Conservation (phyloP, 1,140 invertebrate genomes). For the Ditylenchus dipsaci region DNA sequence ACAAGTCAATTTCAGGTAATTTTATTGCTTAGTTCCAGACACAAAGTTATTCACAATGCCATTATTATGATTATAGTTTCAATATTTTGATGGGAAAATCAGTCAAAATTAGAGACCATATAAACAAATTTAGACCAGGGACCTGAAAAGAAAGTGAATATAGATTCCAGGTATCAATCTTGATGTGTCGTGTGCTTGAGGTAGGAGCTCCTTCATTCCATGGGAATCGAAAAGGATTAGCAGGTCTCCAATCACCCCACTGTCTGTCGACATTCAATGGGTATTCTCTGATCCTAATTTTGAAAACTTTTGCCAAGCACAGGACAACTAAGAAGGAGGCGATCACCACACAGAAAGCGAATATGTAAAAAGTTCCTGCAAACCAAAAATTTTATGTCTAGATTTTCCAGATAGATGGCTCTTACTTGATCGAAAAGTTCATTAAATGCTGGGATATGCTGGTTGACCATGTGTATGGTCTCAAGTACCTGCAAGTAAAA, state of each 20-base stretch:
- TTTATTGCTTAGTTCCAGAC: no score
- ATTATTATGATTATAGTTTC: no score
- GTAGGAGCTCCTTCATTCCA: conserved; percentile 18
- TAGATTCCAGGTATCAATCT: background rate
- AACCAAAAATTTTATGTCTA: conserved; percentile 6
- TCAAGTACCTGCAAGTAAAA: conserved; percentile 22
- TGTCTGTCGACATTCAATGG: conserved; percentile 39
- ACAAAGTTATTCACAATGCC: no score
- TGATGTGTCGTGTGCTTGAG: background rate
- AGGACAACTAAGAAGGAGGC: conserved; percentile 37
- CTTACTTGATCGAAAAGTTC: conserved; percentile 49
- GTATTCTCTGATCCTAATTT: conserved; percentile 34
- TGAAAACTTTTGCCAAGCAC: conserved; percentile 35
- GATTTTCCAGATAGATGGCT: background rate
- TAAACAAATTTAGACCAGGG: background rate
- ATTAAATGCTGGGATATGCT: conserved; percentile 45
- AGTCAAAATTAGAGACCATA: background rate
- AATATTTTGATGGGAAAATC: no score
- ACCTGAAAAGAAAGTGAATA: background rate
- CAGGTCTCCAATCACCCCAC: conserved; percentile 45
- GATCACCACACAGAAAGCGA: conserved; percentile 39
- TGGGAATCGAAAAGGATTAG: conserved; percentile 41
- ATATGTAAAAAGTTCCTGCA: conserved; percentile 48
- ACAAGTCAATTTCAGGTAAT: no score
- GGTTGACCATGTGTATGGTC: conserved; percentile 39